Evolutionary conservation across 1,140 invertebrate genomes (phyloP), one percentile per base, ranked within the genome.

Genomic region (Bombus impatiens): DNA sequence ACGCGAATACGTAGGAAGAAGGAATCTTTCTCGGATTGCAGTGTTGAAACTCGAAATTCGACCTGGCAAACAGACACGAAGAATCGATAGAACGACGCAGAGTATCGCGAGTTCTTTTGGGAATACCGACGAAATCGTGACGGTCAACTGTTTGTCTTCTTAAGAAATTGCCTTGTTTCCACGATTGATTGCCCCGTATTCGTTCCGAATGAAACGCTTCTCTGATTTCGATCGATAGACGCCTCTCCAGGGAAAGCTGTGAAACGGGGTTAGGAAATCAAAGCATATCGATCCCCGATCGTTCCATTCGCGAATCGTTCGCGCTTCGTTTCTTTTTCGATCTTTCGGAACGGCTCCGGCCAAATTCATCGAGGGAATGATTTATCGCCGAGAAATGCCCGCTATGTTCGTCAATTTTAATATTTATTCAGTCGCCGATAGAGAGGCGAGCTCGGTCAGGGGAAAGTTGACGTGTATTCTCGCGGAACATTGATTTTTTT

Each of bases 81-180:
- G 47, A 18, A 53, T 53, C 47, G 47, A 53, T 53, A 53, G 47
- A 22, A 53, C 18, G 47, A 53, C 18, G 18, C 18, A 22, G 47
- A 53, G 47, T 53, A 53, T 53, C 47, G 65, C 22, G 32, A 25
- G 22, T 47, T 65, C 76, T 84, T 79, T 84, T 79, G 67, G 83
- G 83, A 84, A 79, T 84, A 59, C 22, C 37, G 65, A 18, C 37
- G 75, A 84, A 70, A 84, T 57, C 47, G 8, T 25, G 59, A 37
- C 53, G 32, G 40, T 59, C 67, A 57, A 84, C 32, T 84, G 83
- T 84, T 84, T 72, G 68, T 79, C 83, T 84, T 78, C 76, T 72
- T 84, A 84, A 84, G 83, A 84, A 86, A 86, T 86, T 81, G 84
- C 84, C 57, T 68, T 67, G 78, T 86, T 86, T 67, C n/a, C 44